Percentiles rank a stretch among this genome's conserved stretches.
Evolutionary conservation across 1,140 invertebrate species (phyloP).

Genomic region (Drosophila pandora): DNA sequence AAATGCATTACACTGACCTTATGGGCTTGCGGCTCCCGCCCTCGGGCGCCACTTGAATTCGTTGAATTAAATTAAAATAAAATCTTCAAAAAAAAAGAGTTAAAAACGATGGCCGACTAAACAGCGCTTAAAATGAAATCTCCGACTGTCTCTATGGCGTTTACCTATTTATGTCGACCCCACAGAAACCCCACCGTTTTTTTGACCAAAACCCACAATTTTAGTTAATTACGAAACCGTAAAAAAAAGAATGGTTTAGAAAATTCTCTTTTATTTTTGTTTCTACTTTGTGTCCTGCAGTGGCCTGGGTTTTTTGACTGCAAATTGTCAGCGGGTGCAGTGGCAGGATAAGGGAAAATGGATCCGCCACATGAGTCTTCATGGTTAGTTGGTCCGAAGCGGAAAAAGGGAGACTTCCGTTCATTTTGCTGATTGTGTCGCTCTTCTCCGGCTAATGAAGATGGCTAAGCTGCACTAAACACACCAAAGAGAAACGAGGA

Average conservation of each 20-base stretch:
- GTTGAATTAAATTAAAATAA: constrained; percentile 66
- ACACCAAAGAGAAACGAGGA: constrained; percentile 29
- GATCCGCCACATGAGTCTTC: constrained; percentile 37
- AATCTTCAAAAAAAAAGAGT: constrained; percentile 15
- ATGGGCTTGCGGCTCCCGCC: constrained; percentile 14
- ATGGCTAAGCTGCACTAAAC: constrained; percentile 57
- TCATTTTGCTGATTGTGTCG: constrained; percentile 73
- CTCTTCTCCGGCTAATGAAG: constrained; percentile 60
- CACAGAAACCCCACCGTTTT: constrained; percentile 9
- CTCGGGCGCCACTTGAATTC: constrained; percentile 38
- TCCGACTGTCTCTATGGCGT: constrained; percentile 45
- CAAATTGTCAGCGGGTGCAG: constrained; percentile 36
- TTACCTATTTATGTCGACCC: constrained; percentile 42
- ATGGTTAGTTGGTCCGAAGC: constrained; percentile 36
- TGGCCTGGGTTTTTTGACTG: constrained; percentile 1
- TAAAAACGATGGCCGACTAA: constrained; percentile 52
- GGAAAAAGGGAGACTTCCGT: constrained; percentile 17
- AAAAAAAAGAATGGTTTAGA: constrained; percentile 21
- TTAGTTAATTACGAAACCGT: constrained; percentile 73
- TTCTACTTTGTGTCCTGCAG: constrained; percentile 2
- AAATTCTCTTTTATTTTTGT: not conserved
- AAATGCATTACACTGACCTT: constrained; percentile 48
- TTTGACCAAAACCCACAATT: constrained; percentile 60
- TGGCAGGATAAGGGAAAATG: constrained; percentile 24
- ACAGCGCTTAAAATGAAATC: constrained; percentile 62